A percentile compares a stretch with the other conserved stretches of the same genome.
These are phyloP conservation scores for Botia kubotai DNA, from an alignment of 2,797 vertebrate genomes.

Conservation along the genomic window DNA sequence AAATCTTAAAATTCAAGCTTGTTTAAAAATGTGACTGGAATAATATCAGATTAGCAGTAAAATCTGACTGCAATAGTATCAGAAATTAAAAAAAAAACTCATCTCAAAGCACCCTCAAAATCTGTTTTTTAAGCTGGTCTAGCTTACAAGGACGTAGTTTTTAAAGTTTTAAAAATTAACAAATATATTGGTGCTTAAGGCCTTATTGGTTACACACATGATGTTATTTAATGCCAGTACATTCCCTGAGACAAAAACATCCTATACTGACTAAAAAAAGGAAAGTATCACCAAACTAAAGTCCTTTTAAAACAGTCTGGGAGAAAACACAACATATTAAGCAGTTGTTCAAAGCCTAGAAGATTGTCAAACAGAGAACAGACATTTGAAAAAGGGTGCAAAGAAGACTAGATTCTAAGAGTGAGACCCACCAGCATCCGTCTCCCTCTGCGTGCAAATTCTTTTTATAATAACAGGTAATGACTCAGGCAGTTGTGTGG, in stretches of 20 bases:
- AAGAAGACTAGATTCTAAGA: constrained; percentile 58
- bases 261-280: not conserved
- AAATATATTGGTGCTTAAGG: not conserved
- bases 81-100: not conserved
- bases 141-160: not conserved
- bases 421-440: constrained; percentile 46
- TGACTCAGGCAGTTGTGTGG: constrained; percentile 78
- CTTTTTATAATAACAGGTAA: constrained; percentile 94
- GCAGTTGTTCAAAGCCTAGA: not conserved
- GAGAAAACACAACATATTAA: not conserved
- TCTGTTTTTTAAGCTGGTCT: not conserved
- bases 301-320: not conserved
- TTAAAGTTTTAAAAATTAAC: not conserved
- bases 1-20: not conserved
- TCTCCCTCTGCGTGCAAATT: constrained; percentile 76
- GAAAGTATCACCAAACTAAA: not conserved
- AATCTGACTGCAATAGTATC: not conserved
- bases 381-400: constrained; percentile 65
- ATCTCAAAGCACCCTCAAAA: not conserved
- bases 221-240: not conserved
- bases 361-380: not conserved
- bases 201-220: not conserved
- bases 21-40: not conserved
- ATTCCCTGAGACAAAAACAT: not conserved
- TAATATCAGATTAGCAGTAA: not conserved